A percentile compares a stretch with the other conserved stretches of the same genome.
These are phyloP conservation scores for Naja naja DNA, from an alignment of 2,113 vertebrate species.

Conservation along the genomic window DNA sequence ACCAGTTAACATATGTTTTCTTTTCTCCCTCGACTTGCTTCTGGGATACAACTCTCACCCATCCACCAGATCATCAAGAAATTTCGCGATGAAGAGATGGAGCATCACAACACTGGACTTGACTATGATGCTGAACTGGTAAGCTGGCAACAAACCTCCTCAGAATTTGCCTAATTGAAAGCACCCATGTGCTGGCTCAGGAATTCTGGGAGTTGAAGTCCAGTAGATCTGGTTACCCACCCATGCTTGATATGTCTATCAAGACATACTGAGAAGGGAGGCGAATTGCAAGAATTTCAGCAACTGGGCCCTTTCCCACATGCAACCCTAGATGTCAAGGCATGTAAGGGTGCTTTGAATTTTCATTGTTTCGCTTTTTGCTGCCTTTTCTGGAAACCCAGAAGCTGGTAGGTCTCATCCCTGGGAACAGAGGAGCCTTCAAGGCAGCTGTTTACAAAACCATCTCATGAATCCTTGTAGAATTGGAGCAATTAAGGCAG, in stretches of 20 bases:
- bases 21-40: slow-evolving; percentile 2
- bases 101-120: slow-evolving; percentile 90
- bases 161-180: background rate
- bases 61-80: slow-evolving; percentile 83
- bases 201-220: background rate
- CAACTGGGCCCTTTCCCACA: background rate
- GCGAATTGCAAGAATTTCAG: background rate
- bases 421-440: background rate
- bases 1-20: background rate
- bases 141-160: slow-evolving; percentile 20
- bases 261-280: background rate
- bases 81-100: slow-evolving; percentile 91
- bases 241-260: background rate
- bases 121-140: slow-evolving; percentile 86
- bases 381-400: background rate
- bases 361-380: background rate
- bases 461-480: background rate
- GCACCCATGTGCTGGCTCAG: background rate
- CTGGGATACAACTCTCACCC: accelerated
- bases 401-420: background rate
- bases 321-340: background rate
- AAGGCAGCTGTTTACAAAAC: background rate
- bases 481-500: background rate
- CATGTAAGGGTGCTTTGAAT: background rate
- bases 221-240: background rate